A percentile compares a stretch with the other conserved stretches of the same genome.
Evolutionary conservation across 1,140 invertebrate species (phyloP).

Genomic region (Drosophila orosa): DNA sequence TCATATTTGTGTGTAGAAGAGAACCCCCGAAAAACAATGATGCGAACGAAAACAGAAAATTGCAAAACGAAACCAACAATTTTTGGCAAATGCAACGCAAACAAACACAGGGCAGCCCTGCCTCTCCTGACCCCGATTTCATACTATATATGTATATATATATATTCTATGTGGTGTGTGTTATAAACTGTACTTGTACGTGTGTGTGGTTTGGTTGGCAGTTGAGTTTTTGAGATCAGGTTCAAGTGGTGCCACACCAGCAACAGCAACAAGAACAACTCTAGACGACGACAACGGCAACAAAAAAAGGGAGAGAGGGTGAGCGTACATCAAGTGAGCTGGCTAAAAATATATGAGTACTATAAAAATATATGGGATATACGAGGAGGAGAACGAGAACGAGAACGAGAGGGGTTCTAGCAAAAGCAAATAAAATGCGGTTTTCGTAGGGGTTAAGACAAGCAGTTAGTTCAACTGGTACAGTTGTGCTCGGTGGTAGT

Average conservation of each 20-base stretch:
- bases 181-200: not conserved
- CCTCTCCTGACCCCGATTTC: conserved; percentile 20
- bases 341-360: conserved; percentile 29
- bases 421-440: conserved; percentile 34
- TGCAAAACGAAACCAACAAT: conserved; percentile 41
- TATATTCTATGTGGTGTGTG: conserved; percentile 5
- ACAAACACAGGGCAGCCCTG: conserved; percentile 11
- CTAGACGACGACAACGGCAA: conserved; percentile 23
- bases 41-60: conserved; percentile 35
- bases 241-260: conserved; percentile 52
- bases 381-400: not conserved
- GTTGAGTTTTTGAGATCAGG: conserved; percentile 45
- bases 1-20: conserved; percentile 30
- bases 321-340: conserved; percentile 28
- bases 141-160: not conserved
- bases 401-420: not conserved
- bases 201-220: conserved; percentile 28
- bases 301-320: conserved; percentile 1
- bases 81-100: conserved; percentile 44
- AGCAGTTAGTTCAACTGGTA: conserved; percentile 25
- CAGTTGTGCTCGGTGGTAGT: conserved; percentile 18
- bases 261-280: conserved; percentile 13
- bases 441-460: conserved; percentile 26
- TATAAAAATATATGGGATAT: conserved; percentile 20
- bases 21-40: conserved; percentile 24